phyloP scores from a whole-genome alignment of 2,888 invertebrate species.

The Malachius bipustulatus region DNA sequence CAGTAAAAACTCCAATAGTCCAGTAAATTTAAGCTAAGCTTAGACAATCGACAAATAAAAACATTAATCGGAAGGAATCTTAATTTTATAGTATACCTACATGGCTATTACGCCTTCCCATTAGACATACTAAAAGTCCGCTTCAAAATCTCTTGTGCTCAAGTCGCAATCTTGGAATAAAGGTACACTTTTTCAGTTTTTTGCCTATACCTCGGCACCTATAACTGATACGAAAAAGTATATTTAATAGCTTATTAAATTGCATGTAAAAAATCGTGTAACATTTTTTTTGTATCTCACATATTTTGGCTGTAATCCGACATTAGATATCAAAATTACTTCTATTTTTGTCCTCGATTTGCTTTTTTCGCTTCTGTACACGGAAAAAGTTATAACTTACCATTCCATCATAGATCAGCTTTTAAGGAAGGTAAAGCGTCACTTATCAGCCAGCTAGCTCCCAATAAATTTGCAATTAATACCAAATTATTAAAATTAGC shows the following conservation, averaged over 20 bases:
- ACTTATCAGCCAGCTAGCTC: no score
- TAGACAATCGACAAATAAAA: no score
- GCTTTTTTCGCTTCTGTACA: conserved; percentile 1
- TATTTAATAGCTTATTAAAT: not conserved
- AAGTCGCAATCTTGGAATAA: conserved; percentile 1
- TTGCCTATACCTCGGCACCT: conserved; percentile 1
- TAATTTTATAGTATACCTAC: no score
- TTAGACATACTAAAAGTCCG: conserved; percentile 1
- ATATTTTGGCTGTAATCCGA: conserved; percentile 1
- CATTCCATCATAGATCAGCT: no score
- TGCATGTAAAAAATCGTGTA: not conserved
- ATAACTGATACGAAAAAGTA: not conserved
- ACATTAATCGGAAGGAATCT: no score
- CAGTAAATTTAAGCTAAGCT: no score
- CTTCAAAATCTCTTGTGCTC: not conserved
- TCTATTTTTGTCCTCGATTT: not conserved
- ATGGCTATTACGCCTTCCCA: not conserved
- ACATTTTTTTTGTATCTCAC: not conserved
- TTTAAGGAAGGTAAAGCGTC: no score
- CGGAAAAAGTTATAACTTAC: no score
- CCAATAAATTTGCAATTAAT: no score
- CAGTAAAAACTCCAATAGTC: no score
- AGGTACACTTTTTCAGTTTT: conserved; percentile 2
- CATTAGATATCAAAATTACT: not conserved
- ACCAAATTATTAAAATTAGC: no score